Conservation (phyloP, 1,140 invertebrate species). For the Meloidogyne hapla region DNA sequence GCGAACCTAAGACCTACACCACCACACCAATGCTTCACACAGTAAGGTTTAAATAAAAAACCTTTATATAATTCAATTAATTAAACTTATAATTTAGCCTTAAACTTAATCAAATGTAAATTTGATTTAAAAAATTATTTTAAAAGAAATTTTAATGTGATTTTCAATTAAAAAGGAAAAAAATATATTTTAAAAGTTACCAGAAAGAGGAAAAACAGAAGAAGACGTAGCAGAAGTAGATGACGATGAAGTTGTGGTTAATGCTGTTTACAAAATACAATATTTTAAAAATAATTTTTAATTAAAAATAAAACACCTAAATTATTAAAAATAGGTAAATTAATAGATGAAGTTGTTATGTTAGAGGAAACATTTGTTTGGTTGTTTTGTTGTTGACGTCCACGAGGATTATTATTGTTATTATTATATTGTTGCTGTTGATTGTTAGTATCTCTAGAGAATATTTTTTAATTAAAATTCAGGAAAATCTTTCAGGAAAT, state of each 20-base stretch:
- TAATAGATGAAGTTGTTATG: neutral
- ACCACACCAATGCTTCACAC: neutral
- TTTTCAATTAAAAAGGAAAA: too few species aligned
- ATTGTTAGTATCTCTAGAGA: neutral
- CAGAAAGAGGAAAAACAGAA: constrained; percentile 5
- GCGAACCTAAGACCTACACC: neutral
- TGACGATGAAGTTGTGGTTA: neutral
- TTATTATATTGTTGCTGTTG: neutral
- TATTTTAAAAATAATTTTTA: neutral
- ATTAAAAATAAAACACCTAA: neutral
- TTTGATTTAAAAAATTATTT: too few species aligned
- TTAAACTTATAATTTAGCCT: too few species aligned
- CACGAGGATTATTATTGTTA: neutral
- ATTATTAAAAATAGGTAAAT: neutral
- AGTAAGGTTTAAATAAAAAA: too few species aligned
- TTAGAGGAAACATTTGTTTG: constrained; percentile 5
- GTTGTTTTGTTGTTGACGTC: neutral
- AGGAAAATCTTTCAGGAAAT: too few species aligned
- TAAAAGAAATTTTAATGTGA: too few species aligned
- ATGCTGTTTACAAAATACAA: neutral
- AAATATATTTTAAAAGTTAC: neutral
- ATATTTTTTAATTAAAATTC: neutral
- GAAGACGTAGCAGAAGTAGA: neutral
- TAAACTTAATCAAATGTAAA: too few species aligned
- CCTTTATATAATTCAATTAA: too few species aligned